phyloP scores from a whole-genome alignment of 1,140 invertebrate species.

The Formica selysi region DNA sequence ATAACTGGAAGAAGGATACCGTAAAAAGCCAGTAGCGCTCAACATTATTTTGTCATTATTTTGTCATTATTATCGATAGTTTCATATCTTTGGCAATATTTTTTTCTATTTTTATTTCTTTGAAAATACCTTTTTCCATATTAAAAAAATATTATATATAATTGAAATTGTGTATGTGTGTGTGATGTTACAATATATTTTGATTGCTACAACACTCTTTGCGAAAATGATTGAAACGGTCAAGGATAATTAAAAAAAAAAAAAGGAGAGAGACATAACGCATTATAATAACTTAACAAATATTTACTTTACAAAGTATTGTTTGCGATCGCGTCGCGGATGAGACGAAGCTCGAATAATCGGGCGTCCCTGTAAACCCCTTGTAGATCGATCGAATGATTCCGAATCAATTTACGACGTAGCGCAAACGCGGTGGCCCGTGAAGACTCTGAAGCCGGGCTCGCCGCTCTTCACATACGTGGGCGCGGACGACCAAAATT shows the following conservation, averaged over 20 bases:
- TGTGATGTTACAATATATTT: no score
- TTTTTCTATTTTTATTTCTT: no score
- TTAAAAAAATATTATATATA: no score
- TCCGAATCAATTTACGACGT: constrained; percentile 33
- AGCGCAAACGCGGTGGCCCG: constrained; percentile 82
- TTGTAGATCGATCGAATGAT: constrained; percentile 28
- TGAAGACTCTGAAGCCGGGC: constrained; percentile 83
- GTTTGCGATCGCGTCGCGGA: not conserved
- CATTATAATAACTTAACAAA: no score
- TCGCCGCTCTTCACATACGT: constrained; percentile 83
- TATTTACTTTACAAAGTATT: constrained; percentile 15
- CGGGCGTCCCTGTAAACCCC: not conserved
- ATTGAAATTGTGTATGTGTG: no score
- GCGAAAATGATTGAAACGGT: no score
- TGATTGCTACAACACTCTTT: no score
- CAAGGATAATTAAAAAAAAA: no score
- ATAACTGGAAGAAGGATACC: not conserved
- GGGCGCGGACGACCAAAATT: constrained; percentile 83
- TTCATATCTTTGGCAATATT: no score
- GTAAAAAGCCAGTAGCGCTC: not conserved
- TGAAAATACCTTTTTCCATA: no score
- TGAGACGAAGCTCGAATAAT: constrained; percentile 16
- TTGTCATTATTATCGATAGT: not conserved
- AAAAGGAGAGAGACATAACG: not conserved
- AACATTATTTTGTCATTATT: no score